These are phyloP conservation scores for Lutjanus argentimaculatus DNA, from an alignment of 2,797 vertebrate genomes.

Conservation along the genomic window DNA sequence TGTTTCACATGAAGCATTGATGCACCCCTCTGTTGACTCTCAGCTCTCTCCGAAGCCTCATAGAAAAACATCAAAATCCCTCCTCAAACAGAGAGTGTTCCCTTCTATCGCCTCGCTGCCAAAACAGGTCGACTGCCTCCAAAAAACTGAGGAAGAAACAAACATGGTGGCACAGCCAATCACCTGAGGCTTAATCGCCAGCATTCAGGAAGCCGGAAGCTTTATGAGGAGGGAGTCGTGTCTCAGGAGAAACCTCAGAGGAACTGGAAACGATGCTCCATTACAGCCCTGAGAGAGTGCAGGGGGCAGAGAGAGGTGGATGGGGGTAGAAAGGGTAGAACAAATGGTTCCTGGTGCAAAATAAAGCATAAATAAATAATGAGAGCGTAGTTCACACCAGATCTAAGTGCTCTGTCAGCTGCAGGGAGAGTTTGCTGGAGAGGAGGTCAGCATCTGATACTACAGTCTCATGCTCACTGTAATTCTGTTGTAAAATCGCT, in stretches of 20 bases:
- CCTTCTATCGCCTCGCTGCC: background rate
- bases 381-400: conserved; percentile 55
- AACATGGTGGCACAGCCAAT: background rate
- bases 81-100: conserved; percentile 16
- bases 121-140: background rate
- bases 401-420: conserved; percentile 72
- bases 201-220: conserved; percentile 22
- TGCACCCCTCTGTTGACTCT: conserved; percentile 19
- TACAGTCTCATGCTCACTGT: background rate
- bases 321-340: conserved; percentile 12
- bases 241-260: conserved; percentile 23
- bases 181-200: background rate
- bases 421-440: background rate
- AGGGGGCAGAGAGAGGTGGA: background rate
- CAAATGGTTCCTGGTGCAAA: conserved; percentile 74
- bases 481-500: background rate
- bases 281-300: conserved; percentile 38
- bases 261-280: conserved; percentile 38
- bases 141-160: background rate
- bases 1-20: background rate
- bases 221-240: background rate
- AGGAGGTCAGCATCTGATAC: conserved; percentile 27
- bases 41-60: conserved; percentile 3
- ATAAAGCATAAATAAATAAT: conserved; percentile 78
- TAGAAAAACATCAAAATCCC: conserved; percentile 9